Conservation (phyloP, 2,797 vertebrate genomes). For the Gymnothorax reevesii region DNA sequence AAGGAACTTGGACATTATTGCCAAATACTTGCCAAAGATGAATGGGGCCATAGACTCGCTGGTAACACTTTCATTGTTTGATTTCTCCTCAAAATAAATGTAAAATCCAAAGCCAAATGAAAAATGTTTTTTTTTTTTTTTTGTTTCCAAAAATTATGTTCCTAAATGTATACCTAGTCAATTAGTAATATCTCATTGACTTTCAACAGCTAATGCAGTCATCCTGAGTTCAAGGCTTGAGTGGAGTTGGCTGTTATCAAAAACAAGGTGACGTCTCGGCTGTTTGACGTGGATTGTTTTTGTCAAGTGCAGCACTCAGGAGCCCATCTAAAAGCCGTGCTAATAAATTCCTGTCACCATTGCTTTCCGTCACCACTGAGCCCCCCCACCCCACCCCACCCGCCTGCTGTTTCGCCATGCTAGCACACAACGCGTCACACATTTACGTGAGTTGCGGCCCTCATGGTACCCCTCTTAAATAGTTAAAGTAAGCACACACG, state of each 20-base stretch:
- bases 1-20: too few species aligned
- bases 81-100: too few species aligned
- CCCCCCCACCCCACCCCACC: slow-evolving; percentile 41
- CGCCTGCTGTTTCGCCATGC: slow-evolving; percentile 24
- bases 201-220: slow-evolving; percentile 25
- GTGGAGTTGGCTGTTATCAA: slow-evolving; percentile 40
- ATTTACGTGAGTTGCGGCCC: slow-evolving; percentile 34
- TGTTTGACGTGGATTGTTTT: slow-evolving; percentile 67
- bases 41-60: too few species aligned
- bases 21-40: too few species aligned
- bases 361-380: slow-evolving; percentile 62
- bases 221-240: slow-evolving; percentile 28
- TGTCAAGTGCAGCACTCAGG: slow-evolving; percentile 67
- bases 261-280: slow-evolving; percentile 50
- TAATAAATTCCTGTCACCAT: slow-evolving; percentile 68
- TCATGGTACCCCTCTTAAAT: slow-evolving; percentile 60
- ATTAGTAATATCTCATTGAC: slow-evolving; percentile 48
- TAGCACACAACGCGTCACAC: slow-evolving; percentile 15
- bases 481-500: slow-evolving; percentile 63
- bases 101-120: too few species aligned
- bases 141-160: background rate
- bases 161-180: background rate
- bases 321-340: slow-evolving; percentile 61
- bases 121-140: too few species aligned
- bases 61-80: too few species aligned